Evolutionary conservation across 2,888 invertebrate species (phyloP).

Genomic region (Rotaria magnacalcarata): DNA sequence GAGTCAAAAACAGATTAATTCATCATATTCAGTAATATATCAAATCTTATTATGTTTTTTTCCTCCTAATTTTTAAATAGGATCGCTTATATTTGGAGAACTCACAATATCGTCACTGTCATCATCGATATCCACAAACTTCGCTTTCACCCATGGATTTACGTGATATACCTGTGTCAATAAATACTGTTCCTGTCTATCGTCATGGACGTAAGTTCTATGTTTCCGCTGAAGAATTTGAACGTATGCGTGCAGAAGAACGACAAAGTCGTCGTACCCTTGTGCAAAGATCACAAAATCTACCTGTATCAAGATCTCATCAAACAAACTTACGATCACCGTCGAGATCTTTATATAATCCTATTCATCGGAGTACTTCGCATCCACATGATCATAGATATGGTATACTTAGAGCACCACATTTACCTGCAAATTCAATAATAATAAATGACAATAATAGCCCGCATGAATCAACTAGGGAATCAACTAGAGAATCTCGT

Average conservation of each 20-base stretch:
- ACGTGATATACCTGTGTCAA: background rate
- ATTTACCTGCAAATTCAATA: background rate
- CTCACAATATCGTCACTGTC: background rate
- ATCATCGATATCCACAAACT: background rate
- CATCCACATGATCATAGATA: background rate
- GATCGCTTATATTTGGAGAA: background rate
- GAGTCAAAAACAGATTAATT: background rate
- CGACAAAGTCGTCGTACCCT: background rate
- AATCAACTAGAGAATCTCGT: background rate
- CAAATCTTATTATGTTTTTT: background rate
- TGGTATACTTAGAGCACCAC: background rate
- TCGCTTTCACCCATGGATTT: background rate
- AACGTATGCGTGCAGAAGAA: background rate
- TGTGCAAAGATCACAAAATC: constrained; percentile 15
- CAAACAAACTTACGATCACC: background rate
- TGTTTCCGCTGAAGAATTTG: constrained; percentile 20
- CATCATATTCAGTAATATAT: background rate
- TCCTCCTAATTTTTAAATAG: background rate
- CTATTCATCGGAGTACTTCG: background rate
- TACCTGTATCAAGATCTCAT: constrained; percentile 3
- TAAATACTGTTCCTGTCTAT: constrained; percentile 25
- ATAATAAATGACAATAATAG: background rate
- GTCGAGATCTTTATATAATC: background rate
- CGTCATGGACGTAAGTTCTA: constrained; percentile 30
- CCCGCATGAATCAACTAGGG: background rate